Percentiles rank a stretch among this genome's conserved stretches.
phyloP scores from a whole-genome alignment of 1,140 invertebrate species.

The Sminthurides bifidus region DNA sequence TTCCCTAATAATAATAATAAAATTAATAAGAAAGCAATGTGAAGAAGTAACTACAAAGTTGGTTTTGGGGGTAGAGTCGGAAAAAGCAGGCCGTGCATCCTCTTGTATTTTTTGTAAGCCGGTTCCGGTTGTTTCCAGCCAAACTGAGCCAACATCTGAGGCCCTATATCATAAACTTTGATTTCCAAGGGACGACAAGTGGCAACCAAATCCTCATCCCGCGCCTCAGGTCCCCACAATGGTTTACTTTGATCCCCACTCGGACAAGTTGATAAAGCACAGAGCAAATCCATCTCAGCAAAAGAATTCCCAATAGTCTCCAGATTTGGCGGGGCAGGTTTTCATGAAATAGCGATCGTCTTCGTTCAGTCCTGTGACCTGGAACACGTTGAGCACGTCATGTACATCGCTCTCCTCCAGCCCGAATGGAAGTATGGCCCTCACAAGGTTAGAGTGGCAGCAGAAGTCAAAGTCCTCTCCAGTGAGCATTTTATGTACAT shows the following conservation, averaged over 20 bases:
- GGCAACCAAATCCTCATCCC: conserved; percentile 36
- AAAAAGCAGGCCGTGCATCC: conserved; percentile 19
- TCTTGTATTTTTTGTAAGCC: conserved; percentile 8
- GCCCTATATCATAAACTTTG: conserved; percentile 36
- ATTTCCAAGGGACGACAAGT: conserved; percentile 40
- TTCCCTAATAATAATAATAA: background rate
- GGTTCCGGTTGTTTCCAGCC: conserved; percentile 14
- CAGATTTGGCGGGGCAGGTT: conserved; percentile 39
- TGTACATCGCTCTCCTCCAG: conserved; percentile 41
- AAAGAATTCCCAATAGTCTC: conserved; percentile 43
- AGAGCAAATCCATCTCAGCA: conserved; percentile 42
- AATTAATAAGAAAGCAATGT: background rate
- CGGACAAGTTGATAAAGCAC: conserved; percentile 40
- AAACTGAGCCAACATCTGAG: conserved; percentile 1
- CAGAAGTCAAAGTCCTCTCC: conserved; percentile 35
- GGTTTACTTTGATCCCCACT: conserved; percentile 33
- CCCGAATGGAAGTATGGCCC: conserved; percentile 38
- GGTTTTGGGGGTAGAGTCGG: background rate
- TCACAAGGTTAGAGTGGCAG: conserved; percentile 40
- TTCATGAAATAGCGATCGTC: conserved; percentile 42
- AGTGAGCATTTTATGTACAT: conserved; percentile 41
- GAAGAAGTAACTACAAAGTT: background rate
- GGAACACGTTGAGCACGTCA: conserved; percentile 44
- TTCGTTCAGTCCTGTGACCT: conserved; percentile 39
- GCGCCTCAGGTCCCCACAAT: conserved; percentile 18